phyloP scores from a whole-genome alignment of 2,113 vertebrate genomes.

The Rhea pennata region DNA sequence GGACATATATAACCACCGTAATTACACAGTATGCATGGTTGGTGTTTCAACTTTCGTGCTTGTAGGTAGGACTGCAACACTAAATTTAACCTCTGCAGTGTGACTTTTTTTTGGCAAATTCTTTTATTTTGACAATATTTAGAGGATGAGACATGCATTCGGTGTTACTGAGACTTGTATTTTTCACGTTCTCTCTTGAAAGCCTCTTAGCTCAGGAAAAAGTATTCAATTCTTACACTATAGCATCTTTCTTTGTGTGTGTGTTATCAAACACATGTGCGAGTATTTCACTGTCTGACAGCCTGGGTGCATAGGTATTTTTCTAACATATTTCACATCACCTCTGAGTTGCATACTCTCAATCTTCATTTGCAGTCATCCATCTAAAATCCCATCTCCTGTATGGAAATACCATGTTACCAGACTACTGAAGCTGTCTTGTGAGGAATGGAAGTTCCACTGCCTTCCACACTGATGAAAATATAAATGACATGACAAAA shows the following conservation, averaged over 20 bases:
- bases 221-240: accelerated
- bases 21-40: background rate
- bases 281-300: background rate
- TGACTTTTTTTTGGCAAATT: background rate
- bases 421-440: background rate
- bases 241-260: background rate
- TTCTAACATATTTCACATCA: background rate
- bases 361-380: background rate
- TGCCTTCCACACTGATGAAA: background rate
- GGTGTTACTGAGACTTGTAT: background rate
- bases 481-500: background rate
- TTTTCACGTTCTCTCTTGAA: background rate
- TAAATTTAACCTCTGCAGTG: background rate
- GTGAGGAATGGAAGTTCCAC: background rate
- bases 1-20: conserved; percentile 26
- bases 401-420: accelerated
- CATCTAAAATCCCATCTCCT: background rate
- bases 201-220: background rate
- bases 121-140: background rate
- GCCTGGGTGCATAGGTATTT: background rate
- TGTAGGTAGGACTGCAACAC: background rate
- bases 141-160: background rate
- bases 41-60: background rate
- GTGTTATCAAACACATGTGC: background rate
- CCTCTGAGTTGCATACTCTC: background rate